phyloP scores from a whole-genome alignment of 2,888 invertebrate species.

The Phania funesta region DNA sequence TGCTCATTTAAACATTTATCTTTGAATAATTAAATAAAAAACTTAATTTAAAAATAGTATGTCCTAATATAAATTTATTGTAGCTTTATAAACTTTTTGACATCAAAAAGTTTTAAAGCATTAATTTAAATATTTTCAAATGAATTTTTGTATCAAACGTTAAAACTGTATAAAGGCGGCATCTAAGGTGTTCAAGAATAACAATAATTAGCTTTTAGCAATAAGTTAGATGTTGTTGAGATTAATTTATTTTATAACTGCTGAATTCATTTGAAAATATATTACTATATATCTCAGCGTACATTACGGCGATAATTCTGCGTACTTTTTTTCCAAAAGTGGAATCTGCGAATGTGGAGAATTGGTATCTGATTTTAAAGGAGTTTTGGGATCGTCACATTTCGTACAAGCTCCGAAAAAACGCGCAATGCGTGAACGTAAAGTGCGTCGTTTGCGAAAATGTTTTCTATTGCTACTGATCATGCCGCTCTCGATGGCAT shows the following conservation, averaged over 20 bases:
- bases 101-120: constrained; percentile 8
- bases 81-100: constrained; percentile 6
- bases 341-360: constrained; percentile 71
- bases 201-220: not conserved
- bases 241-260: not conserved
- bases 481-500: not conserved
- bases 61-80: not conserved
- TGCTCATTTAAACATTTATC: no score
- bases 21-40: not conserved
- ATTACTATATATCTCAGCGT: constrained; percentile 48
- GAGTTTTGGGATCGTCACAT: constrained; percentile 72
- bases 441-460: constrained; percentile 43
- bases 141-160: not conserved
- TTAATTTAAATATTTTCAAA: constrained; percentile 14
- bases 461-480: not conserved
- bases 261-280: constrained; percentile 18
- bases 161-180: not conserved
- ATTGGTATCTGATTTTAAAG: constrained; percentile 64
- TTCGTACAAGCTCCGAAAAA: constrained; percentile 75
- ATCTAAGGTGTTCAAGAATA: not conserved
- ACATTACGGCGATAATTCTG: constrained; percentile 62
- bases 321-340: constrained; percentile 70
- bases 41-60: not conserved
- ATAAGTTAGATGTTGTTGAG: not conserved
- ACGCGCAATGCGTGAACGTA: constrained; percentile 72